These are phyloP conservation scores for Mesembrinibis cayennensis DNA, from an alignment of 2,113 vertebrate genomes.

Conservation along the genomic window DNA sequence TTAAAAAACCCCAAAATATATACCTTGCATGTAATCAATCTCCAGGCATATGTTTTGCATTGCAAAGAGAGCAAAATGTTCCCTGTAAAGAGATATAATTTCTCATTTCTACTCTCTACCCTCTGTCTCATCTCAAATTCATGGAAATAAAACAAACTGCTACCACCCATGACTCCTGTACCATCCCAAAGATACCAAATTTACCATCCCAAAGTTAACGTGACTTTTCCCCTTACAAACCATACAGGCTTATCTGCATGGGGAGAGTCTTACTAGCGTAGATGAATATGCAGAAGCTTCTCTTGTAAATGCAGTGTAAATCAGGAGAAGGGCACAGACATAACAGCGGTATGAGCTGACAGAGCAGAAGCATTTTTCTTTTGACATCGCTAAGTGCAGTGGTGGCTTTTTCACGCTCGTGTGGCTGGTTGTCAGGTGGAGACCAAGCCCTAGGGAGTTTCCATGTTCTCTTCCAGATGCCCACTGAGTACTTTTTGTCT, in stretches of 20 bases:
- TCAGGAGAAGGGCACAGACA: background rate
- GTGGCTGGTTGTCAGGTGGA: background rate
- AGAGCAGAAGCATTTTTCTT: background rate
- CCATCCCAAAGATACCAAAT: background rate
- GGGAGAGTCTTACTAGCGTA: background rate
- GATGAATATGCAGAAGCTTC: background rate
- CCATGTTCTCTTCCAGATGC: background rate
- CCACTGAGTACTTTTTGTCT: background rate
- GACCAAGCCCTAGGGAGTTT: background rate
- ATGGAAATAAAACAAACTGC: background rate
- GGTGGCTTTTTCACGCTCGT: background rate
- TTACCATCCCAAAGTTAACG: background rate
- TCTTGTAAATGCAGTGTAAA: background rate
- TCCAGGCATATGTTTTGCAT: background rate
- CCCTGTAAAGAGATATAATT: background rate
- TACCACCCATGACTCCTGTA: background rate
- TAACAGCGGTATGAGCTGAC: background rate
- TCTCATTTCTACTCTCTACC: background rate
- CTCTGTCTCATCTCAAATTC: background rate
- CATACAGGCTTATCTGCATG: background rate
- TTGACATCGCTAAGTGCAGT: fast-evolving
- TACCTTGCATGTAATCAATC: background rate
- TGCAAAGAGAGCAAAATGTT: background rate
- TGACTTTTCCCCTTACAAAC: background rate
- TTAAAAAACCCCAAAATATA: background rate